Evolutionary conservation across 2,888 invertebrate genomes (phyloP).

Genomic region (Luperina nickerlii): DNA sequence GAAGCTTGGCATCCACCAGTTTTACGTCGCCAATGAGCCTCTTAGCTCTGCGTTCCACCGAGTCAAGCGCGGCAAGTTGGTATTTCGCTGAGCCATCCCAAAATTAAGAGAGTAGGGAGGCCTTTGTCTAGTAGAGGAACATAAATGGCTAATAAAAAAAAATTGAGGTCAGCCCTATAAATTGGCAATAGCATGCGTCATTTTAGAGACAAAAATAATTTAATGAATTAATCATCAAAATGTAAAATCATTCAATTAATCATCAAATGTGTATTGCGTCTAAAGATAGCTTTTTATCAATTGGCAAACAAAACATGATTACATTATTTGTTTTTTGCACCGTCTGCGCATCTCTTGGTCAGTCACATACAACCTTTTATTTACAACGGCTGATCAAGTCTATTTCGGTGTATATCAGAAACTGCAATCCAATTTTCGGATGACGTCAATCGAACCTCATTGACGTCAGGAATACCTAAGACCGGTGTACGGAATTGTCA

Average conservation of each 20-base stretch:
- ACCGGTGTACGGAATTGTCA: constrained; percentile 20
- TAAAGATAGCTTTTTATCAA: neutral
- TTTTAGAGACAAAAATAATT: neutral
- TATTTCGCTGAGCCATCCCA: too few relatives aligned
- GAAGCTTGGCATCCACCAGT: too few relatives aligned
- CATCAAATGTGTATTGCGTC: neutral
- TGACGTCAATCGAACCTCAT: constrained; percentile 48
- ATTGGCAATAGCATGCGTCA: too few relatives aligned
- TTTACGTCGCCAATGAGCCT: too few relatives aligned
- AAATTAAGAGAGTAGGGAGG: neutral
- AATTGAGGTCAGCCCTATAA: neutral
- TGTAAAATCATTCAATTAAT: too few relatives aligned
- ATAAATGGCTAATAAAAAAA: neutral
- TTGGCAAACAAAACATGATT: neutral
- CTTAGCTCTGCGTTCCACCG: too few relatives aligned
- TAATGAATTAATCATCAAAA: neutral
- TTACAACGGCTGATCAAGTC: constrained; percentile 1
- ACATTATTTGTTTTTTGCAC: neutral
- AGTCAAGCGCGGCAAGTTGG: too few relatives aligned
- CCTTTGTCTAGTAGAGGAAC: neutral
- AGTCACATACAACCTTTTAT: neutral
- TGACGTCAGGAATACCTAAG: constrained; percentile 44
- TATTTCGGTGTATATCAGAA: neutral
- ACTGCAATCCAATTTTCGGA: constrained; percentile 1
- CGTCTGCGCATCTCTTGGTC: neutral